These are phyloP conservation scores for Parnassius apollo DNA, from an alignment of 2,888 invertebrate species.

Conservation along the genomic window DNA sequence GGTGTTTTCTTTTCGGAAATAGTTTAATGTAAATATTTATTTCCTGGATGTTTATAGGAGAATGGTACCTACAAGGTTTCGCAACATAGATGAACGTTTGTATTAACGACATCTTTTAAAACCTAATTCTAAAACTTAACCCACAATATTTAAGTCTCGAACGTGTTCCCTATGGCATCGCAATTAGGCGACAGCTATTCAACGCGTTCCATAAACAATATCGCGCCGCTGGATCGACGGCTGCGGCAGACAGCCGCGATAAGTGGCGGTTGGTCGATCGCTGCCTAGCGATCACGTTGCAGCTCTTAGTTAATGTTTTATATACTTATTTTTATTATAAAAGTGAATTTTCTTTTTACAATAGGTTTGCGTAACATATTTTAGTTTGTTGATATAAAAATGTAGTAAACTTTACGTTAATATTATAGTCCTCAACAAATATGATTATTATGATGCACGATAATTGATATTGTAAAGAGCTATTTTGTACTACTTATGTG, in stretches of 20 bases:
- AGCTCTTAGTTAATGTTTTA: slow-evolving; percentile 1
- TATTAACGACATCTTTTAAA: slow-evolving; percentile 16
- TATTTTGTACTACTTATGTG: too few species aligned
- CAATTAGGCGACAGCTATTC: slow-evolving; percentile 24
- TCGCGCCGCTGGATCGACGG: slow-evolving; percentile 42
- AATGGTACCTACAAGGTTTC: too few species aligned
- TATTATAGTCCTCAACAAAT: too few species aligned
- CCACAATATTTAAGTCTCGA: slow-evolving; percentile 21
- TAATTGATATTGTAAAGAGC: too few species aligned
- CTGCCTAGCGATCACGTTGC: slow-evolving; percentile 48
- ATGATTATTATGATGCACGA: too few species aligned
- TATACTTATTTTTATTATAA: slow-evolving; percentile 8
- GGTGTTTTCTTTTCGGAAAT: too few species aligned
- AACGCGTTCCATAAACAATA: slow-evolving; percentile 29
- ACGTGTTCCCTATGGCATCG: slow-evolving; percentile 23
- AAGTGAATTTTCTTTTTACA: background rate
- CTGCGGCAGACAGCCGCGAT: slow-evolving; percentile 63
- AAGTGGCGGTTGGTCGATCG: slow-evolving; percentile 70
- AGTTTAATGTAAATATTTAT: too few species aligned
- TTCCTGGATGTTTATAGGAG: too few species aligned
- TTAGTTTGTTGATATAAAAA: too few species aligned
- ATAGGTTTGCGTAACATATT: too few species aligned
- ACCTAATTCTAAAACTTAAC: background rate
- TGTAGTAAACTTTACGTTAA: too few species aligned
- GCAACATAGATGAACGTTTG: background rate